A percentile compares a stretch with the other conserved stretches of the same genome.
Evolutionary conservation across 2,888 invertebrate genomes (phyloP).

Genomic region (Operophtera brumata): DNA sequence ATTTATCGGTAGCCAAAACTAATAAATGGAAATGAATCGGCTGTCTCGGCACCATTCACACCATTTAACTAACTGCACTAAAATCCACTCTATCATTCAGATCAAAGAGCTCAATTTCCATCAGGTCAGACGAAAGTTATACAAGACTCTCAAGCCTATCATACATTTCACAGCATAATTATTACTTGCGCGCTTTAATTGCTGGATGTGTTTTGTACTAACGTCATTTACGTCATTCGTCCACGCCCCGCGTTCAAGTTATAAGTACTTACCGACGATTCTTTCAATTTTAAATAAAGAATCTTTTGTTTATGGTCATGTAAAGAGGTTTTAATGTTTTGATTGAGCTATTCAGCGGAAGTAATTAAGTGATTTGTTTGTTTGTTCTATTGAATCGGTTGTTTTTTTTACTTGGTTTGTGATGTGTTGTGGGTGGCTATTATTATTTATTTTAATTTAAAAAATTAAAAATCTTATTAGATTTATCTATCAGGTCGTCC

Average conservation of each 20-base stretch:
- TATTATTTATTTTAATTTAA: too few species aligned
- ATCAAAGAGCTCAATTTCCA: conserved; percentile 1
- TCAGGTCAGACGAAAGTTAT: conserved; percentile 19
- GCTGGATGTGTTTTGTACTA: conserved; percentile 63
- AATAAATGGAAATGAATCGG: conserved; percentile 18
- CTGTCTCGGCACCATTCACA: conserved; percentile 14
- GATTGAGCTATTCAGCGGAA: conserved; percentile 67
- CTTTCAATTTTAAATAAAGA: conserved; percentile 52
- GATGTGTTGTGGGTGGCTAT: background rate
- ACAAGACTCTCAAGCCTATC: conserved; percentile 36
- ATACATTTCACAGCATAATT: conserved; percentile 54
- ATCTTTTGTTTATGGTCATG: conserved; percentile 69
- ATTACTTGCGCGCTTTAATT: conserved; percentile 66
- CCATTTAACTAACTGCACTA: conserved; percentile 2
- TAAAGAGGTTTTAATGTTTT: conserved; percentile 60
- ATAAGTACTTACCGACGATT: conserved; percentile 33
- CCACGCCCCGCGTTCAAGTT: conserved; percentile 61
- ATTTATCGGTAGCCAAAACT: conserved; percentile 29
- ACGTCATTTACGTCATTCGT: conserved; percentile 63
- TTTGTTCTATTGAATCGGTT: conserved; percentile 28
- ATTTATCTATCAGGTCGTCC: too few species aligned
- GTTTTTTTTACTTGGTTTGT: conserved; percentile 13
- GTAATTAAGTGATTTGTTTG: conserved; percentile 63
- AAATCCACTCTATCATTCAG: background rate
- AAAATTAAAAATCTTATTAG: too few species aligned